A percentile compares a stretch with the other conserved stretches of the same genome.
These are phyloP conservation scores for Naja naja DNA, from an alignment of 2,113 vertebrate species.

Conservation along the genomic window DNA sequence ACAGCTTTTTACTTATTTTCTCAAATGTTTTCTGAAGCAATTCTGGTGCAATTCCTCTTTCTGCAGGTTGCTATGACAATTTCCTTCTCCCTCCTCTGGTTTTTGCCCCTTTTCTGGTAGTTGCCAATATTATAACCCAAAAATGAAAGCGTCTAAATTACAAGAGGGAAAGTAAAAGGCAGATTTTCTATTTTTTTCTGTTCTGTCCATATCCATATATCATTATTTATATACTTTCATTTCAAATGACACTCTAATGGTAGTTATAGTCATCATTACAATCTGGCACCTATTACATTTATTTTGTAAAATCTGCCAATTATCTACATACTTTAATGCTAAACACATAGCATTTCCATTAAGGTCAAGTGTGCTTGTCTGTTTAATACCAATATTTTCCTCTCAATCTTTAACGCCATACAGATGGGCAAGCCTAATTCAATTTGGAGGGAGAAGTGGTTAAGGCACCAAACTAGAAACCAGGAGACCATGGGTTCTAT, in stretches of 20 bases:
- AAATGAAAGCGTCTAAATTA: not conserved
- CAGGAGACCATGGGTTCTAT: not conserved
- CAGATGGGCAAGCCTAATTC: slow-evolving; percentile 62
- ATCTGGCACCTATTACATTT: not conserved
- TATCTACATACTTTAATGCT: not conserved
- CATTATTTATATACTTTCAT: not conserved
- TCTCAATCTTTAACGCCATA: slow-evolving; percentile 49
- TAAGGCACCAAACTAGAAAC: not conserved
- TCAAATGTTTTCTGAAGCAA: not conserved
- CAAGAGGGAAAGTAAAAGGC: not conserved
- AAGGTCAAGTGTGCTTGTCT: not conserved
- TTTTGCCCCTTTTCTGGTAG: not conserved
- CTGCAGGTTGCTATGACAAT: not conserved
- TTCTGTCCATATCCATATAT: not conserved
- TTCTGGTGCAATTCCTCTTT: not conserved
- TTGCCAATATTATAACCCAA: not conserved
- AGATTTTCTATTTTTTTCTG: not conserved
- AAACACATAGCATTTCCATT: not conserved
- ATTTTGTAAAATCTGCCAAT: not conserved
- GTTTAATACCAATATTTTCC: not conserved
- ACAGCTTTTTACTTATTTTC: not conserved
- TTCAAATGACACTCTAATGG: not conserved
- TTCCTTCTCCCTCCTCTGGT: not conserved
- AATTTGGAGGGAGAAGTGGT: not conserved
- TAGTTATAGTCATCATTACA: not conserved